These are phyloP conservation scores for Protophormia terraenovae DNA, from an alignment of 2,888 invertebrate genomes.

Conservation along the genomic window DNA sequence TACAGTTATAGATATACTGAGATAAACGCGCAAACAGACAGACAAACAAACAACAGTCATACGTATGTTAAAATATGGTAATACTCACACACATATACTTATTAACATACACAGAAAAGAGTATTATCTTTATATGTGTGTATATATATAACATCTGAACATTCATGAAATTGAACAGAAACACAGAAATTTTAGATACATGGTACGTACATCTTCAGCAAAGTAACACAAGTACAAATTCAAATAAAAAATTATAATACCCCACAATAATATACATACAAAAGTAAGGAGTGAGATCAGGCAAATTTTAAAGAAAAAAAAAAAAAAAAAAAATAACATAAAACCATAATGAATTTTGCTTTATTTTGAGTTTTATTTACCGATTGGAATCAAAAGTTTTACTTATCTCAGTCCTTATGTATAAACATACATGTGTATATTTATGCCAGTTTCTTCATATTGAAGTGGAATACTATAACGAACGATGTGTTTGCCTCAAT, in stretches of 20 bases:
- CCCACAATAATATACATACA: neutral
- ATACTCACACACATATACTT: slow-evolving; percentile 14
- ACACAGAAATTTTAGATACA: slow-evolving; percentile 43
- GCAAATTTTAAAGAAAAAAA: too few relatives aligned
- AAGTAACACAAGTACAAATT: neutral
- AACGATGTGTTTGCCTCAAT: slow-evolving; percentile 40
- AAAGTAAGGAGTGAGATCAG: neutral
- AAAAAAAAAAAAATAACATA: too few relatives aligned
- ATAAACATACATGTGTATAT: neutral
- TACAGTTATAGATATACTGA: slow-evolving; percentile 6
- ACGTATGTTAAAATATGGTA: slow-evolving; percentile 8
- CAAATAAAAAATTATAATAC: slow-evolving; percentile 18
- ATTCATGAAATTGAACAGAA: slow-evolving; percentile 51
- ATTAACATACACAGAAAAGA: neutral
- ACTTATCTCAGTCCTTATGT: neutral
- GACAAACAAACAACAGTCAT: neutral
- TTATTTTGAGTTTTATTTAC: too few relatives aligned
- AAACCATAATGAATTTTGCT: too few relatives aligned
- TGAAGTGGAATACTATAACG: neutral
- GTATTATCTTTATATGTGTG: neutral
- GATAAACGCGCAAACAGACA: slow-evolving; percentile 26
- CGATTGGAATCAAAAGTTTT: too few relatives aligned
- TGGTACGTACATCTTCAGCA: slow-evolving; percentile 5
- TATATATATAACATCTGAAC: slow-evolving; percentile 39
- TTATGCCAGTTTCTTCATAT: slow-evolving; percentile 7